Base-by-base conservation (phyloP, 2,113 vertebrate species). In the Menidia beryllina region DNA sequence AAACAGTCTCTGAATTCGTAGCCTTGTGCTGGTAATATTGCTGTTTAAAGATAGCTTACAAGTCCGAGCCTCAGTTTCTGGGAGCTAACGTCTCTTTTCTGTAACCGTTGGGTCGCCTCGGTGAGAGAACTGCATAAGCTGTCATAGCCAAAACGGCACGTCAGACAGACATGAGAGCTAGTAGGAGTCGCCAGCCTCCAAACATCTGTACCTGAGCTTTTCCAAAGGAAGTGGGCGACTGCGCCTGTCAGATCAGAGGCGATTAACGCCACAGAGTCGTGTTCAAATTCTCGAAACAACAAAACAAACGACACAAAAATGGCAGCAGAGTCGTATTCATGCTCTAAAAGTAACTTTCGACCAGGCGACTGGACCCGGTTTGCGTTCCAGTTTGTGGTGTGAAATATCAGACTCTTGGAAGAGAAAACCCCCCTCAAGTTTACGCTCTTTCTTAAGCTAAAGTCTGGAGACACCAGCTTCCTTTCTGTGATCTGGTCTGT, bases 151-250 rank as follows among this genome's bases (percentile, higher is more conserved):
- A 72, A 53, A 81, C 59, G 9, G 63, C 38, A 57, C 60, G 63
- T 64, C 51, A 67, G 50, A 38, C 63, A 20, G 58, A 60, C 49
- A 54, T 4, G 76, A 69, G 70, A 63, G 55, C 3, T 49, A 38
- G 41, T 14, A 25, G 27, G 45, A 38, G 25, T 24, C 59, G 21
- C 4, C 68, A 75, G 62, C 19, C 34, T 59, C 27, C 14, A 47
- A 77, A 83, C 76, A 72, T 81, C 81, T 84, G 75, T 50, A 77
- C 30, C 47, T 72, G 47, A 41, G 36, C 66, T 69, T 56, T 68
- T 84, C 75, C n/a, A n/a, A n/a, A n/a, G 72, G 82, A 79, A 81
- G 77, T 83, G 7, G 5, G 68, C 58, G 72, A 74, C 78, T 75
- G 60, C 78, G 61, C 76, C 11, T 72, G 74, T 69, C 73, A 49